phyloP scores from a whole-genome alignment of 2,113 vertebrate species.

The Ptychochromis oligacanthus region DNA sequence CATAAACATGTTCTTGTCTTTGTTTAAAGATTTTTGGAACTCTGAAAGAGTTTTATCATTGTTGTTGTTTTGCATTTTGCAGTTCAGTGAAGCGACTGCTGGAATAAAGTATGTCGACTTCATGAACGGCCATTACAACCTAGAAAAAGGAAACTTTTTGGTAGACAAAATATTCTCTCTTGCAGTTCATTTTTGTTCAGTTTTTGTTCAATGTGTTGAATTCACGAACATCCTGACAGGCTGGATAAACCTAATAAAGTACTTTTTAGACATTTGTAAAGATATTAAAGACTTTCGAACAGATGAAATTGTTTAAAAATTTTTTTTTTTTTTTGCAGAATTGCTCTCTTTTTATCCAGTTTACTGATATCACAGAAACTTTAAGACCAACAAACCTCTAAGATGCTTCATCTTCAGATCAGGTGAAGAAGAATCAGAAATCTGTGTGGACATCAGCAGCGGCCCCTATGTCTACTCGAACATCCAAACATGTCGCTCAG shows the following conservation, averaged over 20 bases:
- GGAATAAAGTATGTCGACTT: background rate
- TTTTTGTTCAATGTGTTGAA: background rate
- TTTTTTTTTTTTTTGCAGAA: background rate
- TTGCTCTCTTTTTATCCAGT: background rate
- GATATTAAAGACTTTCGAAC: background rate
- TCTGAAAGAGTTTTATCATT: too few relatives aligned
- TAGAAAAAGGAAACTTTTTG: rapidly evolving
- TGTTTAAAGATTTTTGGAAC: too few relatives aligned
- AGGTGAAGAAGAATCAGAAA: background rate
- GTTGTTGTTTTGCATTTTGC: too few relatives aligned
- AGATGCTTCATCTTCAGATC: background rate
- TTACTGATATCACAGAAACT: background rate
- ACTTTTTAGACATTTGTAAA: background rate
- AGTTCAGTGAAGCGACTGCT: background rate
- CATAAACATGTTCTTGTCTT: too few relatives aligned
- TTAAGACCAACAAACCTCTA: conserved; percentile 23
- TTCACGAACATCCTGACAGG: background rate
- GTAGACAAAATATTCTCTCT: rapidly evolving
- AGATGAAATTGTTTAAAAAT: background rate
- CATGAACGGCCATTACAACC: rapidly evolving
- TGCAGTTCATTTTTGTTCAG: too few relatives aligned
- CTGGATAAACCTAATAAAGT: background rate
- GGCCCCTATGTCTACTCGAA: background rate
- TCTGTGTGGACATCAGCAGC: background rate
- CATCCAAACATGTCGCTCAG: background rate